These are phyloP conservation scores for Diplodus sargus DNA, from an alignment of 2,797 vertebrate species.

Conservation along the genomic window DNA sequence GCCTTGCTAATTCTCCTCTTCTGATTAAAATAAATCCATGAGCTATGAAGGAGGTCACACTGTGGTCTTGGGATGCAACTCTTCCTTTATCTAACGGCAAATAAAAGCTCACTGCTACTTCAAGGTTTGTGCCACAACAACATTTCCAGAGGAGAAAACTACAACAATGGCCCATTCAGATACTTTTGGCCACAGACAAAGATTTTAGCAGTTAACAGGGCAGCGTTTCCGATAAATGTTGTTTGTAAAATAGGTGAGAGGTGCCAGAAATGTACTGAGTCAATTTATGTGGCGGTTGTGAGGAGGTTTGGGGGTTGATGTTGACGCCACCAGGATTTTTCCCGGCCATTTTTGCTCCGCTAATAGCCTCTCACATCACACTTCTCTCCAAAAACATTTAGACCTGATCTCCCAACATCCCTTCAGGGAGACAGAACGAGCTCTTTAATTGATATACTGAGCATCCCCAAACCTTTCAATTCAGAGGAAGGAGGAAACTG, in stretches of 20 bases:
- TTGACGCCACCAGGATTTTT: constrained; percentile 71
- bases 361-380: constrained; percentile 78
- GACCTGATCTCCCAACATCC: constrained; percentile 61
- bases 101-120: constrained; percentile 67
- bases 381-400: constrained; percentile 78
- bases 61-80: constrained; percentile 68
- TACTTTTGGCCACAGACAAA: constrained; percentile 46
- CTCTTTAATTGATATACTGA: constrained; percentile 69
- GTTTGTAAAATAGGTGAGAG: constrained; percentile 29
- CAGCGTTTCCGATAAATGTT: constrained; percentile 22
- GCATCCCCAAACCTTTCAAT: constrained; percentile 45
- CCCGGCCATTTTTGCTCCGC: constrained; percentile 76
- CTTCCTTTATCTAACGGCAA: constrained; percentile 64
- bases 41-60: constrained; percentile 61
- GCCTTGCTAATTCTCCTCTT: constrained; percentile 71
- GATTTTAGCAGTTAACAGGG: constrained; percentile 37
- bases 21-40: constrained; percentile 72
- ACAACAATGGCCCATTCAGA: constrained; percentile 56
- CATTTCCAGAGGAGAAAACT: constrained; percentile 50
- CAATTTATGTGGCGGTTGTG: constrained; percentile 11
- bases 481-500: constrained; percentile 34
- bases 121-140: constrained; percentile 73
- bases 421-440: constrained; percentile 57
- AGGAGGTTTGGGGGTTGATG: constrained; percentile 10
- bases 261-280: background rate